Percentiles rank a stretch among this genome's conserved stretches.
Conservation (phyloP, 2,797 vertebrate genomes). For the Gorsachius magnificus region DNA sequence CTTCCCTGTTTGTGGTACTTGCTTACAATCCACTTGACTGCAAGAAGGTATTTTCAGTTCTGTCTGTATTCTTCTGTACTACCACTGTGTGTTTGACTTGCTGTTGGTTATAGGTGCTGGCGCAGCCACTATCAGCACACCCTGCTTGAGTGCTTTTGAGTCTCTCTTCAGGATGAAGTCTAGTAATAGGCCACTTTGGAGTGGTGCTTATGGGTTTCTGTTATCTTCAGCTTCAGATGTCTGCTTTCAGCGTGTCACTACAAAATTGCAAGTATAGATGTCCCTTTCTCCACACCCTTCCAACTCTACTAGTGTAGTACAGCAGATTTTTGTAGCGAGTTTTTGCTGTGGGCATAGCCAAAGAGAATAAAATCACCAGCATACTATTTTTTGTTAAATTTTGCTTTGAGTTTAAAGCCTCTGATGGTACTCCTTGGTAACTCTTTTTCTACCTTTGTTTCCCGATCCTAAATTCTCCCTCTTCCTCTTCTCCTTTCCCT, state of each 20-base stretch:
- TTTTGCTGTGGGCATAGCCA: neutral
- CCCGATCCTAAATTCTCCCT: neutral
- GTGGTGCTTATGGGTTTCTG: neutral
- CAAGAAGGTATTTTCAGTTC: neutral
- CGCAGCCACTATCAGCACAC: fast-evolving
- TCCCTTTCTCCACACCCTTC: neutral
- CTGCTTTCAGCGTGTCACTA: neutral
- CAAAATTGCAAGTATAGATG: neutral
- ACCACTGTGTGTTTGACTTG: neutral
- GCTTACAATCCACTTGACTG: neutral
- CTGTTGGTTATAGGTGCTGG: neutral
- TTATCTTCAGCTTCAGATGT: neutral
- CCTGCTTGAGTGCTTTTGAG: neutral
- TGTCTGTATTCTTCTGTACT: neutral
- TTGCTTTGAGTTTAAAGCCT: neutral
- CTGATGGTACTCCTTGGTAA: neutral
- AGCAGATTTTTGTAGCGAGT: neutral
- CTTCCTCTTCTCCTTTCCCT: neutral
- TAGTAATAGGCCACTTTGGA: neutral
- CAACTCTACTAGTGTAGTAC: neutral
- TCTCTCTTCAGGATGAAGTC: neutral
- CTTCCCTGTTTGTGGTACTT: neutral
- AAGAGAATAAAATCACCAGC: neutral
- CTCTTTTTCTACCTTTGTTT: neutral
- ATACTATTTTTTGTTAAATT: neutral